A percentile compares a stretch with the other conserved stretches of the same genome.
Conservation (phyloP, 1,140 invertebrate genomes). For the Oncopeltus fasciatus region DNA sequence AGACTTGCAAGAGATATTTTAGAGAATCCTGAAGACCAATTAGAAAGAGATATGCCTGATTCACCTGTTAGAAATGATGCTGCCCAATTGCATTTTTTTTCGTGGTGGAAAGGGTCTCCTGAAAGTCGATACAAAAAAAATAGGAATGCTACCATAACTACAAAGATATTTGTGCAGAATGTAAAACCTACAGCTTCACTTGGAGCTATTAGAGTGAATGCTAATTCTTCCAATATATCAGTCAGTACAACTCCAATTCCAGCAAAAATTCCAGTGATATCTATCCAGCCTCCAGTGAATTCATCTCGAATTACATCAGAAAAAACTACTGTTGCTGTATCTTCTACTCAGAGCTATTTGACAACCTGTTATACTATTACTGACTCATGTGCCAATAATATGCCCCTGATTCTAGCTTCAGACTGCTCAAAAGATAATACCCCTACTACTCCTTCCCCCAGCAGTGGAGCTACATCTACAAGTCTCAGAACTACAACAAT, state of each 20-base stretch:
- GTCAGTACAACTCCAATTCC: neutral
- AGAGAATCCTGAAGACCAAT: neutral
- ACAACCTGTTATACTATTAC: neutral
- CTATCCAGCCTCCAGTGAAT: too few species aligned
- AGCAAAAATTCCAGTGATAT: too few species aligned
- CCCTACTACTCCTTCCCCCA: too few species aligned
- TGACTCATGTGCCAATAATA: neutral
- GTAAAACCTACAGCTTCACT: neutral
- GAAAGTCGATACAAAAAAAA: neutral
- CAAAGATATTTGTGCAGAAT: neutral
- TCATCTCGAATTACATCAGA: neutral
- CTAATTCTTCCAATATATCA: neutral
- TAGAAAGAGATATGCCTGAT: neutral
- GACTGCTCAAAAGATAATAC: neutral
- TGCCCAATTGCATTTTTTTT: neutral
- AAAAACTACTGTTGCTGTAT: neutral
- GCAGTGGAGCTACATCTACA: too few species aligned
- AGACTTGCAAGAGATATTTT: neutral
- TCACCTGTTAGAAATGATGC: too few species aligned
- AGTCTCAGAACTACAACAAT: too few species aligned
- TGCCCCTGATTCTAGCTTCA: neutral
- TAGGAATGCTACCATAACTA: neutral
- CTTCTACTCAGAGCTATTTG: neutral
- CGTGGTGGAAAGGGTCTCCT: neutral
- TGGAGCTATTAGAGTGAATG: neutral